Evolutionary conservation across 1,140 invertebrate species (phyloP).

Genomic region (Apis cerana): DNA sequence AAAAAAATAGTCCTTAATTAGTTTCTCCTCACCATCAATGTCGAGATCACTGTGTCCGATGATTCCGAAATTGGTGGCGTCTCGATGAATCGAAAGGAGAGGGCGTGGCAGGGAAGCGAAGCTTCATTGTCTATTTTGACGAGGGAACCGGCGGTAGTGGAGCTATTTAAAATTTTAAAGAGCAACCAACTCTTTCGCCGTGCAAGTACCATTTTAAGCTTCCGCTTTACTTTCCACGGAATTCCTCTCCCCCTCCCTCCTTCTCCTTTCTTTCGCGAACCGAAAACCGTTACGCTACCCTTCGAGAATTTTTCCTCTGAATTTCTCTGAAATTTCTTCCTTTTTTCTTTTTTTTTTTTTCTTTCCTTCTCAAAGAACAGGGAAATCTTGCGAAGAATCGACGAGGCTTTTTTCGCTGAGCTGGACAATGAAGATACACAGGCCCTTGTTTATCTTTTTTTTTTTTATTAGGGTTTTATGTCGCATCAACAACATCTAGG

Average conservation of each 20-base stretch:
- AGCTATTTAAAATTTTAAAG: slow-evolving; percentile 36
- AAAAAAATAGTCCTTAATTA: too few species aligned
- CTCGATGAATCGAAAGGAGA: neutral
- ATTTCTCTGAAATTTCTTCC: neutral
- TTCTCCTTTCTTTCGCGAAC: too few species aligned
- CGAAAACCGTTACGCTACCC: neutral
- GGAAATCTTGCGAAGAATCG: neutral
- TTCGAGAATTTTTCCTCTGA: neutral
- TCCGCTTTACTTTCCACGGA: slow-evolving; percentile 13
- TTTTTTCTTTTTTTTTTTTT: too few species aligned
- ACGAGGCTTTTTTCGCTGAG: too few species aligned
- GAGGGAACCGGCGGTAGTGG: neutral
- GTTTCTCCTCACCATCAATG: too few species aligned
- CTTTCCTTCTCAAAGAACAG: neutral
- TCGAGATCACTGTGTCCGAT: neutral
- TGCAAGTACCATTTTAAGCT: slow-evolving; percentile 28
- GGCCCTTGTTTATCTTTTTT: too few species aligned
- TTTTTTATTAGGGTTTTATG: too few species aligned
- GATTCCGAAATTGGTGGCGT: neutral
- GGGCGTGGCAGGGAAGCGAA: neutral
- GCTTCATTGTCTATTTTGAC: slow-evolving; percentile 39
- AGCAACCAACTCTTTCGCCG: slow-evolving; percentile 16
- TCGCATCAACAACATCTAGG: too few species aligned
- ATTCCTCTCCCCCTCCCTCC: neutral
- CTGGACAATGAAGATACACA: too few species aligned